Evolutionary conservation across 2,888 invertebrate genomes (phyloP).

Genomic region (Oeneis ivallda): DNA sequence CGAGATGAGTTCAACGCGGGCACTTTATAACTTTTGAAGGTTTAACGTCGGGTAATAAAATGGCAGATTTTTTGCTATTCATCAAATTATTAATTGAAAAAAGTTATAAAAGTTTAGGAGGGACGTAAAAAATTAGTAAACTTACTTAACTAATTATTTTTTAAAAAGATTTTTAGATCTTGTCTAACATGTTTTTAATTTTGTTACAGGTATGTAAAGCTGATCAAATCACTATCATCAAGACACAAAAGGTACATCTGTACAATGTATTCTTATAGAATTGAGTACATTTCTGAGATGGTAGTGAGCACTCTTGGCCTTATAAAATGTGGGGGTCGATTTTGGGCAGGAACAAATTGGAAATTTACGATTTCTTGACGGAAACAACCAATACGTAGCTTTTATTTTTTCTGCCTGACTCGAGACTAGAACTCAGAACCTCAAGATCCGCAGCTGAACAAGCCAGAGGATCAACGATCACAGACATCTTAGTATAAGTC

Average conservation of each 20-base stretch:
- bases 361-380: too few relatives aligned
- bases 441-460: too few relatives aligned
- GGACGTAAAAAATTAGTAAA: neutral
- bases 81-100: slow-evolving; percentile 6
- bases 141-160: neutral
- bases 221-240: neutral
- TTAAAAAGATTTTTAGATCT: neutral
- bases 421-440: too few relatives aligned
- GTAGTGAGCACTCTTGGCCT: too few relatives aligned
- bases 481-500: too few relatives aligned
- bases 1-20: slow-evolving; percentile 21
- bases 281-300: too few relatives aligned
- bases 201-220: slow-evolving; percentile 8
- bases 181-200: neutral
- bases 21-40: slow-evolving; percentile 30
- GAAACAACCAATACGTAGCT: too few relatives aligned
- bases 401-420: too few relatives aligned
- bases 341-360: too few relatives aligned
- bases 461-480: too few relatives aligned
- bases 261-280: neutral
- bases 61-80: slow-evolving; percentile 18
- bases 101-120: neutral
- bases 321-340: too few relatives aligned
- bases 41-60: slow-evolving; percentile 25
- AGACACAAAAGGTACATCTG: neutral